A percentile compares a stretch with the other conserved stretches of the same genome.
phyloP scores from a whole-genome alignment of 2,888 invertebrate species.

The Drosophila nigricruria region DNA sequence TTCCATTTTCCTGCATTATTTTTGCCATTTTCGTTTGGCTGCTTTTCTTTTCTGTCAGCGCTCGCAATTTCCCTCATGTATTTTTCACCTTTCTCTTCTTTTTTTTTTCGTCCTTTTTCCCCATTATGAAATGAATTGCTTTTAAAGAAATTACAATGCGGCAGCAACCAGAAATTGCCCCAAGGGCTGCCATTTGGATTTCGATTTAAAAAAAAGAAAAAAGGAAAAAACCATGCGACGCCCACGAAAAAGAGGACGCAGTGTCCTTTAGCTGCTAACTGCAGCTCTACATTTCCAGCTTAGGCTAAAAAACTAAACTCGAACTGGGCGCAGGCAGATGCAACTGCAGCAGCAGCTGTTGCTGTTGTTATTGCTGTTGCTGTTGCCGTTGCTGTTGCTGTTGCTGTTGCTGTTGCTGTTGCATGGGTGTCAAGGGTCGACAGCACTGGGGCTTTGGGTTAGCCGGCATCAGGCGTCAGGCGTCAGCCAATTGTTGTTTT shows the following conservation, averaged over 20 bases:
- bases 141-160: slow-evolving; percentile 83
- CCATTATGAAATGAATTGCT: slow-evolving; percentile 83
- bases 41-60: slow-evolving; percentile 41
- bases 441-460: slow-evolving; percentile 61
- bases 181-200: slow-evolving; percentile 46
- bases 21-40: slow-evolving; percentile 68
- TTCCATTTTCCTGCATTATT: slow-evolving; percentile 67
- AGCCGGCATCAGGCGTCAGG: slow-evolving; percentile 36
- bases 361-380: slow-evolving; percentile 24
- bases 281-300: neutral
- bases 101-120: slow-evolving; percentile 35
- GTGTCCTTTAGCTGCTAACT: slow-evolving; percentile 8
- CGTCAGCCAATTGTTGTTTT: slow-evolving; percentile 20
- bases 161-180: slow-evolving; percentile 50
- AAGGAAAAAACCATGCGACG: slow-evolving; percentile 10
- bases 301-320: neutral
- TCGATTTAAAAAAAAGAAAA: slow-evolving; percentile 30
- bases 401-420: slow-evolving; percentile 19
- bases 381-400: slow-evolving; percentile 9
- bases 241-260: slow-evolving; percentile 16
- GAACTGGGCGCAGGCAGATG: slow-evolving; percentile 25
- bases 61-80: slow-evolving; percentile 44
- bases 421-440: slow-evolving; percentile 59
- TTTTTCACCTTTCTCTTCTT: slow-evolving; percentile 35
- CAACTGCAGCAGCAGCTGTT: slow-evolving; percentile 40